These are phyloP conservation scores for Drosophila nigromelanica DNA, from an alignment of 1,140 invertebrate genomes.

Conservation along the genomic window DNA sequence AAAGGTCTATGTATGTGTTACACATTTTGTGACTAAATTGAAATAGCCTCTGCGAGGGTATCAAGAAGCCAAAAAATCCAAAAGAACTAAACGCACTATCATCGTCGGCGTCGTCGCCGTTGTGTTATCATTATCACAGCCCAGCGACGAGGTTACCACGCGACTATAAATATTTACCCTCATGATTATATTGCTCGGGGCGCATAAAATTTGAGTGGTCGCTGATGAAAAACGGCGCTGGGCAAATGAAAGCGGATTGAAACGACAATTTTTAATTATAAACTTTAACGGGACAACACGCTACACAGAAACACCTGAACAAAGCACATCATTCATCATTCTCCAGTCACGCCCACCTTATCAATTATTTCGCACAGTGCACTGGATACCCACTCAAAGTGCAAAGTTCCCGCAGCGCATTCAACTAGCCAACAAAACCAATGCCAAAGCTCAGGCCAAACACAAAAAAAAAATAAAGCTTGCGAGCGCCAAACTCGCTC, in stretches of 20 bases:
- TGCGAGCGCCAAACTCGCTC: conserved; percentile 13
- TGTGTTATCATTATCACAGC: conserved; percentile 60
- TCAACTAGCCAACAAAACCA: neutral
- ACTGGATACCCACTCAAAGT: conserved; percentile 3
- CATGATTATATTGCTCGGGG: conserved; percentile 50
- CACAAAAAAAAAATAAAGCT: conserved; percentile 30
- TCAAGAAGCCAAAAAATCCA: conserved; percentile 2
- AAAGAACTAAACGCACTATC: conserved; percentile 39
- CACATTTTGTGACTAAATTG: too few species aligned
- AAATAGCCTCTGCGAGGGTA: too few species aligned
- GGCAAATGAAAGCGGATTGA: conserved; percentile 28
- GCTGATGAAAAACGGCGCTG: conserved; percentile 50
- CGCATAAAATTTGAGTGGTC: conserved; percentile 58
- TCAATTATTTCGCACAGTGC: conserved; percentile 1
- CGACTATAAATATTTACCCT: conserved; percentile 79
- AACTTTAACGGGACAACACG: conserved; percentile 38
- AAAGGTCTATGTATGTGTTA: too few species aligned
- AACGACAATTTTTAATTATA: conserved; percentile 55
- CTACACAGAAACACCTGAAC: conserved; percentile 3
- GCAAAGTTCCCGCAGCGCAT: conserved; percentile 20
- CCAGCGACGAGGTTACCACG: conserved; percentile 71
- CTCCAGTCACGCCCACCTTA: conserved; percentile 10
- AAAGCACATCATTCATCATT: conserved; percentile 36
- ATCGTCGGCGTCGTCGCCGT: conserved; percentile 33
- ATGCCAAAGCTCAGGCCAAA: conserved; percentile 29